phyloP scores from a whole-genome alignment of 1,140 invertebrate genomes.

The Polypedilum vanderplanki region DNA sequence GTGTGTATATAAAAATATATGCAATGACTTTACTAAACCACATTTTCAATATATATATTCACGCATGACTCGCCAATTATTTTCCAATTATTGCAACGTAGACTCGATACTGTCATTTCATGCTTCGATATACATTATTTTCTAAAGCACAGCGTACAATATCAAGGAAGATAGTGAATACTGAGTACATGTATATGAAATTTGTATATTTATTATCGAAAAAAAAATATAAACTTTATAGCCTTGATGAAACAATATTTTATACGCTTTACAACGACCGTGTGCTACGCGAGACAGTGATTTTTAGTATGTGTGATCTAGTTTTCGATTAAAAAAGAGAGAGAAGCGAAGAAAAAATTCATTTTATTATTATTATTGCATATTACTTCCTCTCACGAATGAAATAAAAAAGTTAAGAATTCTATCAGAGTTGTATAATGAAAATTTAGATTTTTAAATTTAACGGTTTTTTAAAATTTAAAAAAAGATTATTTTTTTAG shows the following conservation, averaged over 20 bases:
- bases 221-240: background rate
- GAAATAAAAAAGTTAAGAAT: too few species aligned
- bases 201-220: constrained; percentile 3
- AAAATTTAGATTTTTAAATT: too few species aligned
- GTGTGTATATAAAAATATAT: too few species aligned
- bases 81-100: constrained; percentile 9
- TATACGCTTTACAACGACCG: background rate
- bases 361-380: too few species aligned
- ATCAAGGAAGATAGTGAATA: background rate
- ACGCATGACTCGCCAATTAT: constrained; percentile 17
- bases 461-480: too few species aligned
- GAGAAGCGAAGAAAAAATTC: too few species aligned
- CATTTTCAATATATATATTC: background rate
- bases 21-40: constrained; percentile 6
- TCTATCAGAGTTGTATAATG: too few species aligned
- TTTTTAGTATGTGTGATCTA: constrained; percentile 18
- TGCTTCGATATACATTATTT: constrained; percentile 5
- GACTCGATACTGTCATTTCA: constrained; percentile 10
- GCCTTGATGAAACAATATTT: constrained; percentile 18
- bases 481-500: too few species aligned
- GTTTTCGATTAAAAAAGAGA: background rate
- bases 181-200: background rate
- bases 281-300: background rate
- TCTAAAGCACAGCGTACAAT: background rate
- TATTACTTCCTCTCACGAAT: too few species aligned